phyloP scores from a whole-genome alignment of 1,140 invertebrate genomes.

The Orius insidiosus region DNA sequence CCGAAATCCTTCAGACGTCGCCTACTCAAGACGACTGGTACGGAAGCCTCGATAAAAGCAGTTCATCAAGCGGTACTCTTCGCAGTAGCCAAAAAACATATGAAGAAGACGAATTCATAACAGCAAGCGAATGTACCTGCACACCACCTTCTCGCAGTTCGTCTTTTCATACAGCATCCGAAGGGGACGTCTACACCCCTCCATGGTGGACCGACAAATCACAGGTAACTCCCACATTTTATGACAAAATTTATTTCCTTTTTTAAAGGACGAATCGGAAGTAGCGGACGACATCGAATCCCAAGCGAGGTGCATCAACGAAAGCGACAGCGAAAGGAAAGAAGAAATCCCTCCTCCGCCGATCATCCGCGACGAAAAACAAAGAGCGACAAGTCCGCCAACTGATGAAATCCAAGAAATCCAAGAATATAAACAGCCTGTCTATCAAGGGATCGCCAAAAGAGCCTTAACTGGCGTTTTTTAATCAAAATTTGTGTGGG shows the following conservation, averaged over 20 bases:
- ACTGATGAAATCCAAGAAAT: background rate
- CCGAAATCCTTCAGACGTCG: conserved; percentile 16
- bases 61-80: background rate
- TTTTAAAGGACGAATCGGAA: background rate
- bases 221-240: background rate
- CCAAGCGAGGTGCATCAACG: background rate
- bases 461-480: conserved; percentile 14
- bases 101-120: conserved; percentile 21
- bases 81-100: conserved; percentile 2
- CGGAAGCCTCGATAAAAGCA: conserved; percentile 13
- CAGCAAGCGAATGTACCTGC: conserved; percentile 49
- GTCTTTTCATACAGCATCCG: conserved; percentile 45
- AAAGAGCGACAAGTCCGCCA: background rate
- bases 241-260: no score
- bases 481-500: no score
- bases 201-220: conserved; percentile 25
- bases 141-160: conserved; percentile 41
- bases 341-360: background rate
- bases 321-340: conserved; percentile 3
- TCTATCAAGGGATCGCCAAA: conserved; percentile 14
- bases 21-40: conserved; percentile 18
- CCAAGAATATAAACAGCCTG: conserved; percentile 6
- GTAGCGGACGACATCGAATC: background rate
- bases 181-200: conserved; percentile 35
- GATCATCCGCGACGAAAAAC: background rate